Evolutionary conservation across 2,888 invertebrate species (phyloP).

Genomic region (Drosophila affinis): DNA sequence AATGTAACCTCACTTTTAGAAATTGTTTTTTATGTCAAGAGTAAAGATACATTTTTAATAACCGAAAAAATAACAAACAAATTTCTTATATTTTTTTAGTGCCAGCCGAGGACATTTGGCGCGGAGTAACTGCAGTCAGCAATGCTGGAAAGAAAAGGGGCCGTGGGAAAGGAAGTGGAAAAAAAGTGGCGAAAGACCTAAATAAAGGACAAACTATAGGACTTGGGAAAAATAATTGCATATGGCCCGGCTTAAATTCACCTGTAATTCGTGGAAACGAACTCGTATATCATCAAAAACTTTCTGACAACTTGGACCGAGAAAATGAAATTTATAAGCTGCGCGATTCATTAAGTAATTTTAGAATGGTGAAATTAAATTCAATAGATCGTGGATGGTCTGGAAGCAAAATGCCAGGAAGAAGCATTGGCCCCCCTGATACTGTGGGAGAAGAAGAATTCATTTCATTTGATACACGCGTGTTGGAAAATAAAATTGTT

Average conservation of each 20-base stretch:
- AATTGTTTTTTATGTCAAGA: too few relatives aligned
- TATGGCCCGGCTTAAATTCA: constrained; percentile 96
- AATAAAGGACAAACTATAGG: constrained; percentile 94
- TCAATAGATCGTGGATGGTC: constrained; percentile 97
- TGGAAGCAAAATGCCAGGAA: constrained; percentile 93
- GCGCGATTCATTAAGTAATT: constrained; percentile 89
- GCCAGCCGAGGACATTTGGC: too few relatives aligned
- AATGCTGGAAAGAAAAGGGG: too few relatives aligned
- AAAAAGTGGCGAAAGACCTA: constrained; percentile 90
- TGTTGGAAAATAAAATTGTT: constrained; percentile 92
- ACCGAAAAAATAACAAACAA: too few relatives aligned
- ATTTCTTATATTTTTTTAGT: too few relatives aligned
- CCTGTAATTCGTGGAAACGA: constrained; percentile 92
- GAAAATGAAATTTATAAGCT: constrained; percentile 89
- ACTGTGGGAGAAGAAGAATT: constrained; percentile 93
- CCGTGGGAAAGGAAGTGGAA: constrained; percentile 59
- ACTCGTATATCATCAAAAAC: constrained; percentile 88
- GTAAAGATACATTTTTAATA: too few relatives aligned
- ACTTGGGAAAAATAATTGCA: constrained; percentile 90
- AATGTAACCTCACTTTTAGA: too few relatives aligned
- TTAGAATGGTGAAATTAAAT: constrained; percentile 87
- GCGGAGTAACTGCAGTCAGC: too few relatives aligned
- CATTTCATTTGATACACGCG: constrained; percentile 93
- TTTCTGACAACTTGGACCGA: constrained; percentile 90
- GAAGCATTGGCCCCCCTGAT: constrained; percentile 95